A percentile compares a stretch with the other conserved stretches of the same genome.
These are phyloP conservation scores for Holacanthus passer DNA, from an alignment of 2,113 vertebrate species.

Conservation along the genomic window DNA sequence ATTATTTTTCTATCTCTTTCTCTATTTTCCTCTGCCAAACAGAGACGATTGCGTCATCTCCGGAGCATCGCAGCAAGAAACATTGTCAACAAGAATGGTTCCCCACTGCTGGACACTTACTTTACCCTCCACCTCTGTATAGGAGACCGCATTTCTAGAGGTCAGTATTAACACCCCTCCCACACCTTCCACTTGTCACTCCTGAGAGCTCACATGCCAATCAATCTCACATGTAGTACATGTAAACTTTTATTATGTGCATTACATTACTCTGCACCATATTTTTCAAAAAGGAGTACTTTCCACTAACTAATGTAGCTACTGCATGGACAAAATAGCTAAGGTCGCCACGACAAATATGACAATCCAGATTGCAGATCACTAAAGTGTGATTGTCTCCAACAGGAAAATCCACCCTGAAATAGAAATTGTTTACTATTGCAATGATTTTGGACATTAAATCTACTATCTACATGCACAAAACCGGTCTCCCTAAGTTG, in stretches of 20 bases:
- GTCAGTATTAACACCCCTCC: slow-evolving; percentile 56
- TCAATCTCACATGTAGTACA: background rate
- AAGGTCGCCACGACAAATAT: background rate
- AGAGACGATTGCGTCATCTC: slow-evolving; percentile 96
- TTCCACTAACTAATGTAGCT: background rate
- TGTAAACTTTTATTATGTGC: background rate
- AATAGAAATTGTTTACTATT: background rate
- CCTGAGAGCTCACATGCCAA: background rate
- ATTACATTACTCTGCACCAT: background rate
- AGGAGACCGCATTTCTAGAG: slow-evolving; percentile 87
- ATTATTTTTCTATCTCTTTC: background rate
- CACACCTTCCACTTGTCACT: background rate
- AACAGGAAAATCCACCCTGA: background rate
- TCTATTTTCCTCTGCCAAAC: slow-evolving; percentile 43
- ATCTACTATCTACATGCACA: background rate
- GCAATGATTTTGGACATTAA: background rate
- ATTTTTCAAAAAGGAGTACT: background rate
- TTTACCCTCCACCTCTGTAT: slow-evolving; percentile 96
- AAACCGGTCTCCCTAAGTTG: background rate
- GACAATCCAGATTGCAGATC: background rate
- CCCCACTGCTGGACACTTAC: slow-evolving; percentile 94
- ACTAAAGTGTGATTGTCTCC: background rate
- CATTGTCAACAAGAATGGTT: slow-evolving; percentile 93
- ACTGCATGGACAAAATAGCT: background rate
- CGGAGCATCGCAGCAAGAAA: slow-evolving; percentile 97